These are phyloP conservation scores for Masnerella sp. DNA, from an alignment of 2,888 invertebrate species.

Conservation along the genomic window DNA sequence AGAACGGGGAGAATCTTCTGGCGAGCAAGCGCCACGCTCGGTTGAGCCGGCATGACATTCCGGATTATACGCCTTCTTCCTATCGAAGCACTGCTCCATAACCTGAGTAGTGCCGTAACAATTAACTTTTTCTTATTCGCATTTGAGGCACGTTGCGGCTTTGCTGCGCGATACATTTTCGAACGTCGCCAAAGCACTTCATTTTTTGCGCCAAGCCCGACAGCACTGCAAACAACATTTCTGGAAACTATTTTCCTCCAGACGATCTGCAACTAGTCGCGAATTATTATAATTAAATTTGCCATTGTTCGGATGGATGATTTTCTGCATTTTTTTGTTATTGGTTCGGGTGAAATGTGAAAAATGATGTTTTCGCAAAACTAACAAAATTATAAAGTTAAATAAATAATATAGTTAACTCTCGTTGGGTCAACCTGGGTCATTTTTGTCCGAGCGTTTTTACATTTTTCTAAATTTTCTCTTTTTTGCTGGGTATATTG, in stretches of 20 bases:
- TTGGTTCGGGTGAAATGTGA: no score
- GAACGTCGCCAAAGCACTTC: conserved; percentile 46
- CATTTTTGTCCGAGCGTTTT: no score
- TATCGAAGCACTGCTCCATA: conserved; percentile 66
- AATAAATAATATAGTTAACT: no score
- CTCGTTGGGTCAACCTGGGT: no score
- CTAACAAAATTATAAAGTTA: no score
- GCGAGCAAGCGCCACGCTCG: conserved; percentile 69
- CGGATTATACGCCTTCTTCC: conserved; percentile 69
- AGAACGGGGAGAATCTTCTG: conserved; percentile 58
- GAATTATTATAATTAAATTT: no score
- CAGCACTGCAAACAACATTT: conserved; percentile 26
- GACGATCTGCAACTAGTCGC: no score
- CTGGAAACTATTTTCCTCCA: conserved; percentile 9
- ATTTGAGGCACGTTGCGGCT: conserved; percentile 52
- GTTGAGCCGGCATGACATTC: conserved; percentile 71
- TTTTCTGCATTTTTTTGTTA: no score
- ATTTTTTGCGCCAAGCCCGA: conserved; percentile 34
- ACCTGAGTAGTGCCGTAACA: conserved; percentile 61
- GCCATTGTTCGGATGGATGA: background rate
- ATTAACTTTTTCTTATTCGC: conserved; percentile 61
- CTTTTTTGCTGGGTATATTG: no score
- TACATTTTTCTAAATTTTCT: no score
- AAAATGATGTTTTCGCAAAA: no score
- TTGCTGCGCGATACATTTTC: conserved; percentile 46